These are phyloP conservation scores for Parnassius glacialis DNA, from an alignment of 2,888 invertebrate genomes.

Conservation along the genomic window DNA sequence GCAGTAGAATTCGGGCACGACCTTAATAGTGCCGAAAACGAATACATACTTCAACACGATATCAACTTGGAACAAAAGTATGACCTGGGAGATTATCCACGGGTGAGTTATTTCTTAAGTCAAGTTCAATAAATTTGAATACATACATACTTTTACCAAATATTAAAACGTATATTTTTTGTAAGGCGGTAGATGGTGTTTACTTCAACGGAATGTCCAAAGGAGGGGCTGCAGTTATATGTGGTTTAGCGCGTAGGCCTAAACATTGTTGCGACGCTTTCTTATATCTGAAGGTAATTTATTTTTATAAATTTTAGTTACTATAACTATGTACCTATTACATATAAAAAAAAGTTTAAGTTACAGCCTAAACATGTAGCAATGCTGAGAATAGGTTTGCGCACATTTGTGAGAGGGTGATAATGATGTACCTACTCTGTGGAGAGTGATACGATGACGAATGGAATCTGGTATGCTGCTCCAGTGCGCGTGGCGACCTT, in stretches of 20 bases:
- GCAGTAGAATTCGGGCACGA: conserved; percentile 55
- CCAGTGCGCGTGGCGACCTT: no score
- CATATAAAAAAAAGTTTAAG: no score
- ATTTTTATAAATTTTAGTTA: no score
- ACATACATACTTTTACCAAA: no score
- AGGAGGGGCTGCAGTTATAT: conserved; percentile 81
- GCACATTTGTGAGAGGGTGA: no score
- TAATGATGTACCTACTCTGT: no score
- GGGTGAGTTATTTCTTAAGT: conserved; percentile 48
- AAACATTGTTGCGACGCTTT: conserved; percentile 82
- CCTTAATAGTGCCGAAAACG: conserved; percentile 55
- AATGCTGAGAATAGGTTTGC: no score
- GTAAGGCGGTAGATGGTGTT: conserved; percentile 85
- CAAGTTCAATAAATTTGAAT: no score
- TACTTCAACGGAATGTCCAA: conserved; percentile 83
- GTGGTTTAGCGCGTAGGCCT: conserved; percentile 81
- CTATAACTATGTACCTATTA: no score
- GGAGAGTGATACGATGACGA: no score
- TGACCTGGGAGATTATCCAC: conserved; percentile 70
- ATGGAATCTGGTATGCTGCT: no score
- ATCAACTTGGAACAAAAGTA: conserved; percentile 79
- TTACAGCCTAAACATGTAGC: no score
- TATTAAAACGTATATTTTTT: conserved; percentile 28
- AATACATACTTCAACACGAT: conserved; percentile 56
- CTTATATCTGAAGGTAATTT: conserved; percentile 75